Evolutionary conservation across 2,888 invertebrate species (phyloP), one percentile per base, ranked within the genome.

Genomic region (Halocaridina rubra): DNA sequence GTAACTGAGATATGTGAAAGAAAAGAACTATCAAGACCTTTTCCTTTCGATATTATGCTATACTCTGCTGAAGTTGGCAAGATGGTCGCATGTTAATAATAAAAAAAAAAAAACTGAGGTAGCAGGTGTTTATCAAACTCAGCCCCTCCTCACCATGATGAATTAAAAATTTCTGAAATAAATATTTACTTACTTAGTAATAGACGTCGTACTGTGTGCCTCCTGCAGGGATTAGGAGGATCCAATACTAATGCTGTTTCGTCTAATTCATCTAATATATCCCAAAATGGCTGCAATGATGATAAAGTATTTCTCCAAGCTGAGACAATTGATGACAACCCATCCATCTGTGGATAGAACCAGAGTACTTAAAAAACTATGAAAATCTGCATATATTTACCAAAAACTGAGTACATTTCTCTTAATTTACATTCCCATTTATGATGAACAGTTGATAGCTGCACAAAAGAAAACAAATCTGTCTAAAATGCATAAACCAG

Each of bases 261-360:
- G 46, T 80, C 85, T 13, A 85, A n/a, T 32, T 67, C 22, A n/a
- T 85, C 85, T 27, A 85, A 33, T 19, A 32, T 78, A 8, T 72
- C 80, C 81, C 81, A 85, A 27, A 85, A 72, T 32, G 22, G 61
- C 69, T 85, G 85, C 13, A 71, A 53, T 29, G 22, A 5, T 16
- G 33, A 46, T 29, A 85, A 8, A 0, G 27, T 57, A 2, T 64
- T 78, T 53, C 81, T 71, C 32, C 71, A 85, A 13, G 59, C 80
- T 10, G 27, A 8, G 22, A 81, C 22, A 19, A 81, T 69, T 19
- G 61, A 29, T 13, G 29, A n/a, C 16, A 81, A 16, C 10, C 81
- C 81, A 7, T 46, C 81, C 30, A 29, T 32, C 81, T 81, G 46
- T 1, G 8, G 10, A 10, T 3, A 79, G 10, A 16, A 7, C 4